Base-by-base conservation (phyloP, 2,113 vertebrate species). In the Shinisaurus crocodilurus region DNA sequence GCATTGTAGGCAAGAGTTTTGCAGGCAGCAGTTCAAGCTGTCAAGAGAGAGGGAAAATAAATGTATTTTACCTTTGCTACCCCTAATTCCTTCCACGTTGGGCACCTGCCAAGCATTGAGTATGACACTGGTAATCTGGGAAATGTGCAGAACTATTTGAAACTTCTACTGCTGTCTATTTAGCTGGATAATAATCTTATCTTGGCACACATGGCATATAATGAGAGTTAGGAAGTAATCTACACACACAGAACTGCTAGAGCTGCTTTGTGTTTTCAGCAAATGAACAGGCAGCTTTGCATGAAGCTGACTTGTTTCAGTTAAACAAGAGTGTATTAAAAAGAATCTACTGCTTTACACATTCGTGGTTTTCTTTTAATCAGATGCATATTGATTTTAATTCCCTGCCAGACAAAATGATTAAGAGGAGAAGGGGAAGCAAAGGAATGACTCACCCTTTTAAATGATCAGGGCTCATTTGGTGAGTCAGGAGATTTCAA, bases 401-500 rank as follows among this genome's bases (percentile, higher is more conserved):
- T 85, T 86, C 32, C 20, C 3, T 85, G 25, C 32, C 70, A n/a
- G 74, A 87, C 32, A 25, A 63, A 65, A 90, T 74, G 82, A 8
- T 70, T 16, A 76, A 91, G 79, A 87, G 29, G 40, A 50, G n/a
- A 15, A 9, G 85, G 6, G 50, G 34, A 57, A 57, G 50, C 43
- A 40, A 32, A 40, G 48, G 75, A 45, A 40, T 74, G 77, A 84
- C 63, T 84, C 81, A 74, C 13, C 20, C 34, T 82, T 88, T 90
- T 79, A 77, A 82, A 25, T 74, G 5, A 43, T 88, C 32, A 6
- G 81, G 76, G 75, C 27, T 25, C 57, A 2, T 50, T 89, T 88
- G 57, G 27, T 85, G 37, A 89, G 27, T 90, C 27, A 7, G 81
- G 40, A 37, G 60, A 81, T 90, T 82, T 93, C 16, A 54, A 32